Evolutionary conservation across 2,888 invertebrate genomes (phyloP).

Genomic region (Heteromyza rotundicornis): DNA sequence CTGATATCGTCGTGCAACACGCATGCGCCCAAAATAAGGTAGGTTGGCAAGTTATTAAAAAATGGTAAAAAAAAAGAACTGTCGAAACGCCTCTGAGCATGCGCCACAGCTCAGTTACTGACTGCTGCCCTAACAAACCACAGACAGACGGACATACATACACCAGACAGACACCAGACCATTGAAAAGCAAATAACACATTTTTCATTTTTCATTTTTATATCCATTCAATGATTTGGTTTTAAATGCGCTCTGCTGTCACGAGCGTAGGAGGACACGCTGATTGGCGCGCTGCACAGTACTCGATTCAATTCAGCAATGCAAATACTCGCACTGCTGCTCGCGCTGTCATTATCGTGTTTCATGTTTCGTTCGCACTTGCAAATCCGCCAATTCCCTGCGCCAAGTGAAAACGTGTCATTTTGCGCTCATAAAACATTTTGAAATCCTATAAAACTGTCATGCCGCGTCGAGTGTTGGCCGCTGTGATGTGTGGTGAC

Average conservation of each 20-base stretch:
- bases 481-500: constrained; percentile 16
- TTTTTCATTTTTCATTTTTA: too few relatives aligned
- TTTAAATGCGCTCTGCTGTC: background rate
- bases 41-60: constrained; percentile 2
- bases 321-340: constrained; percentile 9
- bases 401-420: constrained; percentile 24
- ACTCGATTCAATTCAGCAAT: too few relatives aligned
- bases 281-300: constrained; percentile 44
- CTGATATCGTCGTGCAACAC: constrained; percentile 4
- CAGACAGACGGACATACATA: background rate
- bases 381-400: constrained; percentile 16
- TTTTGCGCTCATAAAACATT: constrained; percentile 59
- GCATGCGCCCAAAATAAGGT: background rate
- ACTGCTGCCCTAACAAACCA: background rate
- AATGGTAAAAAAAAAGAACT: too few relatives aligned
- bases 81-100: constrained; percentile 13
- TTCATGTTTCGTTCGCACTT: constrained; percentile 29
- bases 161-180: background rate
- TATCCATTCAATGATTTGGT: background rate
- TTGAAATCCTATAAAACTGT: constrained; percentile 63
- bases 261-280: constrained; percentile 51
- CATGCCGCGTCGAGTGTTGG: constrained; percentile 26
- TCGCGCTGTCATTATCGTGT: constrained; percentile 21
- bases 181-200: background rate
- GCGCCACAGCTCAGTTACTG: background rate